Evolutionary conservation across 2,888 invertebrate species (phyloP).

Genomic region (Erannis defoliaria): DNA sequence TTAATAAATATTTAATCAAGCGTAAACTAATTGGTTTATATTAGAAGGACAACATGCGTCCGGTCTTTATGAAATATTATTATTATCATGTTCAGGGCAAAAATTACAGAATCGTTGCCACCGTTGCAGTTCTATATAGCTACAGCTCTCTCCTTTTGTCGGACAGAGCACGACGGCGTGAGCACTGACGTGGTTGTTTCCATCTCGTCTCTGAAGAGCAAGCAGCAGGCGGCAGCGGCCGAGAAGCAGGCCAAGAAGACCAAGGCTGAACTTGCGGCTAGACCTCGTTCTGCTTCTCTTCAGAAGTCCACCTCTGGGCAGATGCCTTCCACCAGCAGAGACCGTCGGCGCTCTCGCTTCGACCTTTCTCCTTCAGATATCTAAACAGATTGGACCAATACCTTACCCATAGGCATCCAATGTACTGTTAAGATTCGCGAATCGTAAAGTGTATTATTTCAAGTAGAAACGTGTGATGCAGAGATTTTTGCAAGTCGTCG

Average conservation of each 20-base stretch:
- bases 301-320: constrained; percentile 80
- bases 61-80: too few species aligned
- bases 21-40: too few species aligned
- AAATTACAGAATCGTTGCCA: too few species aligned
- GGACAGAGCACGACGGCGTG: constrained; percentile 74
- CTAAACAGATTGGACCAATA: constrained; percentile 51
- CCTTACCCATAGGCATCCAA: neutral
- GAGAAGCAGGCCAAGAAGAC: constrained; percentile 82
- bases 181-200: constrained; percentile 76
- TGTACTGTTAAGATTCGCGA: neutral
- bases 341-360: constrained; percentile 76
- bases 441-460: too few species aligned
- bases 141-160: constrained; percentile 1
- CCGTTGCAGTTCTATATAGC: neutral
- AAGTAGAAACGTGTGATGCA: too few species aligned
- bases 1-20: too few species aligned
- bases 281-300: constrained; percentile 76
- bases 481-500: too few species aligned
- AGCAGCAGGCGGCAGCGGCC: constrained; percentile 78
- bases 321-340: constrained; percentile 64
- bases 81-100: too few species aligned
- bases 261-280: constrained; percentile 71
- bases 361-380: constrained; percentile 78
- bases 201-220: constrained; percentile 79
- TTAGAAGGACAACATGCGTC: too few species aligned